phyloP scores from a whole-genome alignment of 2,888 invertebrate genomes.

The Xestia c-nigrum region DNA sequence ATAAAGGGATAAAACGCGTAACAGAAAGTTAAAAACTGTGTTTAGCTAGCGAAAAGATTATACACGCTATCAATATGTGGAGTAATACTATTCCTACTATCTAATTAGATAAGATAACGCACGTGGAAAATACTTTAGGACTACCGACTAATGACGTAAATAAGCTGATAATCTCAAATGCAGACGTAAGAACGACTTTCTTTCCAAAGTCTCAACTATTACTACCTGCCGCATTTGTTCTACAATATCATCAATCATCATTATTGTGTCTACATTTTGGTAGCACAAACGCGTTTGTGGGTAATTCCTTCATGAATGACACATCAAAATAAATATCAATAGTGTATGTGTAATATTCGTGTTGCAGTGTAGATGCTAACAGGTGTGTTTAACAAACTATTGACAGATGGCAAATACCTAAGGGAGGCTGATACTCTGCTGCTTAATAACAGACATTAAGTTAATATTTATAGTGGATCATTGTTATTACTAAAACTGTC shows the following conservation, averaged over 20 bases:
- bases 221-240: not conserved
- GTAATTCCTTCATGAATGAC: conserved; percentile 31
- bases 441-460: not conserved
- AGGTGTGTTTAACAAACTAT: conserved; percentile 30
- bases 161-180: conserved; percentile 41
- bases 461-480: not conserved
- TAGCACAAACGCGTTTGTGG: not conserved
- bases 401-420: conserved; percentile 29
- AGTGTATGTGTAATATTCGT: conserved; percentile 35
- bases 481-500: not conserved
- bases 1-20: conserved; percentile 53
- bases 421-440: not conserved
- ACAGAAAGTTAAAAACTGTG: conserved; percentile 46
- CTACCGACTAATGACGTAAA: conserved; percentile 61
- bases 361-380: conserved; percentile 34
- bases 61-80: conserved; percentile 58
- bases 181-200: conserved; percentile 12
- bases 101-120: conserved; percentile 63
- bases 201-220: conserved; percentile 1
- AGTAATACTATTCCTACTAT: conserved; percentile 55
- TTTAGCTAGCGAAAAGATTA: conserved; percentile 48
- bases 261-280: conserved; percentile 1
- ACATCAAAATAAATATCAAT: conserved; percentile 36
- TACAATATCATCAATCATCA: conserved; percentile 16
- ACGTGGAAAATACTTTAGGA: conserved; percentile 45